These are phyloP conservation scores for Mesoclemmys tuberculata DNA, from an alignment of 2,113 vertebrate genomes.

Conservation along the genomic window DNA sequence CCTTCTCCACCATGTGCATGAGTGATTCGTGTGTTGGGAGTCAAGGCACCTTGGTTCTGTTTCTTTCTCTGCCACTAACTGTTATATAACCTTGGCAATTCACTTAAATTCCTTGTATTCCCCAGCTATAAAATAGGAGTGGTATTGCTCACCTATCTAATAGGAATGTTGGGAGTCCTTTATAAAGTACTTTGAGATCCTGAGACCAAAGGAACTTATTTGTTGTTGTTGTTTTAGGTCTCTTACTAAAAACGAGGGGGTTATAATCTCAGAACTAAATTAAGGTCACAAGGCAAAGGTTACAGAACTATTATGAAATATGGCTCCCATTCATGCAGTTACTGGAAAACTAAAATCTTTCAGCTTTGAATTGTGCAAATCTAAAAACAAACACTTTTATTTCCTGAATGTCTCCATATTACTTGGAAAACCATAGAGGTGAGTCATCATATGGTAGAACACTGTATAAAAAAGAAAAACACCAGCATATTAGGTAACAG, in stretches of 20 bases:
- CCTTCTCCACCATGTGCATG: neutral
- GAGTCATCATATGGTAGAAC: neutral
- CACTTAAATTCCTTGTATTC: neutral
- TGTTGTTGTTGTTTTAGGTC: neutral
- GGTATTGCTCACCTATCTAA: no score
- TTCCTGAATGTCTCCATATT: slow-evolving; percentile 22
- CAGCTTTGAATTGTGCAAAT: slow-evolving; percentile 25
- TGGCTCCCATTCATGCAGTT: slow-evolving; percentile 52
- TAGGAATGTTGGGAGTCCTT: no score
- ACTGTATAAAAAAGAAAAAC: neutral
- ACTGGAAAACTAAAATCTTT: slow-evolving; percentile 48
- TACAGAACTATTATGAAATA: slow-evolving; percentile 48
- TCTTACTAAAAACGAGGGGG: neutral
- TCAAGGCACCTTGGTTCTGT: no score
- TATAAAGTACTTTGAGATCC: no score
- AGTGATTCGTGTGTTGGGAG: neutral
- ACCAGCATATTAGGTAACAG: neutral
- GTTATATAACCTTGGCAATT: neutral
- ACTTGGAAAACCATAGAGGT: slow-evolving; percentile 53
- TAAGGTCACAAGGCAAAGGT: neutral
- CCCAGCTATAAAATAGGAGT: no score
- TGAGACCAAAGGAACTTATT: neutral
- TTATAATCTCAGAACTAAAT: neutral
- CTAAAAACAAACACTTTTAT: slow-evolving; percentile 29
- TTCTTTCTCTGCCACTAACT: neutral